phyloP scores from a whole-genome alignment of 2,797 vertebrate genomes.

The Macroramphosus scolopax region DNA sequence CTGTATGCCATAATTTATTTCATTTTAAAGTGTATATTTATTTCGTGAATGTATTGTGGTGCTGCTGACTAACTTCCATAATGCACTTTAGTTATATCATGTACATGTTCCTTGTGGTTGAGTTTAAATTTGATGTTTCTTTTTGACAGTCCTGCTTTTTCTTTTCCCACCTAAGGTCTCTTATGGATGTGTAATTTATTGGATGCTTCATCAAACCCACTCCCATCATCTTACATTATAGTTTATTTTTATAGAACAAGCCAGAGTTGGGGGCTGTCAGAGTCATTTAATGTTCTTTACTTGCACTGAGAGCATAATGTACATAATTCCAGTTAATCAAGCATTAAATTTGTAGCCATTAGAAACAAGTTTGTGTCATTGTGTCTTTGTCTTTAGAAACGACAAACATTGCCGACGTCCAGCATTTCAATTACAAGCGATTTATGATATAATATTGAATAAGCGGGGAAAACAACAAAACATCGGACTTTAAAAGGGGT shows the following conservation, averaged over 20 bases:
- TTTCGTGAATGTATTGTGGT: conserved; percentile 92
- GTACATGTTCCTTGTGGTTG: conserved; percentile 74
- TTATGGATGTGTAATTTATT: conserved; percentile 64
- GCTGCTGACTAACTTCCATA: conserved; percentile 93
- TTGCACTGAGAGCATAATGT: conserved; percentile 76
- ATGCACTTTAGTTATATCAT: conserved; percentile 91
- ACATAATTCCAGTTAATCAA: conserved; percentile 69
- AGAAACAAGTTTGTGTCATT: conserved; percentile 32
- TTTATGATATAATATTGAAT: neutral
- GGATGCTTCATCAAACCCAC: conserved; percentile 56
- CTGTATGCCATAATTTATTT: conserved; percentile 91
- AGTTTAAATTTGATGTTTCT: conserved; percentile 46
- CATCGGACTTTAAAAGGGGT: neutral
- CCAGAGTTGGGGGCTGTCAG: conserved; percentile 48
- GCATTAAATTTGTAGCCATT: conserved; percentile 69
- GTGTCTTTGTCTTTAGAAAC: conserved; percentile 20
- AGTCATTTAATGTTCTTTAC: conserved; percentile 61
- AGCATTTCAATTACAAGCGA: too few species aligned
- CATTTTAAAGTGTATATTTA: conserved; percentile 90
- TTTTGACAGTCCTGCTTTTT: conserved; percentile 58
- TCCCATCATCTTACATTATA: conserved; percentile 46
- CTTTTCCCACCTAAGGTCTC: conserved; percentile 41
- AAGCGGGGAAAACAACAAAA: neutral
- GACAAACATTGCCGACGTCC: too few species aligned
- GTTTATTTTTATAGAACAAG: conserved; percentile 61